Percentiles rank a stretch among this genome's conserved stretches.
phyloP scores from a whole-genome alignment of 2,113 vertebrate genomes.

The Patagioenas fasciata region DNA sequence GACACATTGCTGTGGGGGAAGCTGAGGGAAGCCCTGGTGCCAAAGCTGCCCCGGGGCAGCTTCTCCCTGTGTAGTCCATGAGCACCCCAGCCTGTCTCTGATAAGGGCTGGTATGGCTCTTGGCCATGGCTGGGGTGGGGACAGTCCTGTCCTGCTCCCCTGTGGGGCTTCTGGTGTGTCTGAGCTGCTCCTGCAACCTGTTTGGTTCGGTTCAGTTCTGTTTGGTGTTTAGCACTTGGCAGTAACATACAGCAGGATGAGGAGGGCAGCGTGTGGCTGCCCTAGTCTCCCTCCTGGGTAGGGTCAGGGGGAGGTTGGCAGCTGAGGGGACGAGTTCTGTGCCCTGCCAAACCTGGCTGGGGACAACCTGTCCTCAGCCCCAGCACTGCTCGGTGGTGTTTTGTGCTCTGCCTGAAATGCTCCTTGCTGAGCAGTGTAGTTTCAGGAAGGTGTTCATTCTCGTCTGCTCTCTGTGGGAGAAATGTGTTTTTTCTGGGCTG shows the following conservation, averaged over 20 bases:
- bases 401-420: neutral
- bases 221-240: no score
- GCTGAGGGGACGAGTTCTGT: neutral
- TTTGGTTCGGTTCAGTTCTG: neutral
- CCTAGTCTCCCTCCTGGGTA: rapidly evolving
- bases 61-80: neutral
- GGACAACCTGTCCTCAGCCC: rapidly evolving
- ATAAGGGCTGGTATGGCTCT: no score
- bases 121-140: rapidly evolving
- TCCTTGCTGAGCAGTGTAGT: neutral
- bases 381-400: rapidly evolving
- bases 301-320: neutral
- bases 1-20: neutral
- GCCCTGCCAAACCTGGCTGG: neutral
- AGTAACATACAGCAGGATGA: no score
- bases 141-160: neutral
- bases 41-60: rapidly evolving
- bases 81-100: no score
- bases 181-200: rapidly evolving
- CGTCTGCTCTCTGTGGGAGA: neutral
- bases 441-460: neutral
- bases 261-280: neutral
- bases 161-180: rapidly evolving
- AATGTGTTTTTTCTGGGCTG: rapidly evolving
- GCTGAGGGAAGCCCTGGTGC: neutral